A percentile compares a stretch with the other conserved stretches of the same genome.
Conservation (phyloP, 30 jellyfish, hydroid and myxozoan genomes). For the Sanderia malayensis region DNA sequence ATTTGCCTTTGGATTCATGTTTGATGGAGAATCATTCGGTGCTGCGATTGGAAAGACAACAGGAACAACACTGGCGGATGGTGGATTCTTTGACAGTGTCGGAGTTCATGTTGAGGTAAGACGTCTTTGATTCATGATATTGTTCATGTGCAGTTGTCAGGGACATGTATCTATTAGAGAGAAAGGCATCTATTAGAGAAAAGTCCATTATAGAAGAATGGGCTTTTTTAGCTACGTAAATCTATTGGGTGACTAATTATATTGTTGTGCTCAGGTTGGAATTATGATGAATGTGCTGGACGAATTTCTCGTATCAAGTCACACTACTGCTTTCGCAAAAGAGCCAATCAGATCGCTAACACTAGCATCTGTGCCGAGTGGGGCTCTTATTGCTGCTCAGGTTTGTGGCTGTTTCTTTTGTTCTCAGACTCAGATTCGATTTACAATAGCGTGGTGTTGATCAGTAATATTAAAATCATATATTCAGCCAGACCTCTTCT, state of each 20-base stretch:
- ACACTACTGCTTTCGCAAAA: slow-evolving; percentile 60
- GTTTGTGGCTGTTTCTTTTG: no score
- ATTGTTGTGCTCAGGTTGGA: slow-evolving; percentile 89
- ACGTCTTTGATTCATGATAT: no score
- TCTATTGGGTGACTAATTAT: no score
- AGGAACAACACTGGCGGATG: slow-evolving; percentile 70
- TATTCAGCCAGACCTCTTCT: no score
- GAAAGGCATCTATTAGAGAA: no score
- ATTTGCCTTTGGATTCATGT: slow-evolving; percentile 84
- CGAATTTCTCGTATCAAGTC: slow-evolving; percentile 26
- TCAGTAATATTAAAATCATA: no score
- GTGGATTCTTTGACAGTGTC: slow-evolving; percentile 76
- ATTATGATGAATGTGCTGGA: slow-evolving; percentile 65
- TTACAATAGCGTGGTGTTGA: no score
- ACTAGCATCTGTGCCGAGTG: slow-evolving; percentile 56
- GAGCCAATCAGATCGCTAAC: slow-evolving; percentile 55
- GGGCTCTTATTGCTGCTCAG: slow-evolving; percentile 72
- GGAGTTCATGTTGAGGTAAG: slow-evolving; percentile 84
- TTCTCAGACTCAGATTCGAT: no score
- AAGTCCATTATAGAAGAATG: no score
- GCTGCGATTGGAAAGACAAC: slow-evolving; percentile 79
- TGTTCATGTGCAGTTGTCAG: no score
- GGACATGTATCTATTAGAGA: no score
- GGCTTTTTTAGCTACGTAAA: no score
- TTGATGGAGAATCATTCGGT: slow-evolving; percentile 89